phyloP scores from a whole-genome alignment of 1,140 invertebrate genomes.

The Orchesella cincta region DNA sequence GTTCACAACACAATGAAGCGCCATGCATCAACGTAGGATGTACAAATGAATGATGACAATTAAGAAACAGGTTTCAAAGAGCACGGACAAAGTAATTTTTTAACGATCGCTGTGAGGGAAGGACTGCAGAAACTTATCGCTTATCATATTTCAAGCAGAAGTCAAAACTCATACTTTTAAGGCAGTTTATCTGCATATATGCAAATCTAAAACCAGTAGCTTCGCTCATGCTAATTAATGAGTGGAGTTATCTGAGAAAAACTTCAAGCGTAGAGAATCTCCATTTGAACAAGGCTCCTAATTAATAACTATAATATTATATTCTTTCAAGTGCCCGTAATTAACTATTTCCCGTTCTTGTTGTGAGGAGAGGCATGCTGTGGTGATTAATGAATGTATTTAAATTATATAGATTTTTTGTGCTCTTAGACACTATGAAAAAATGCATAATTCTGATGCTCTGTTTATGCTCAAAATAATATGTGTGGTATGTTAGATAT shows the following conservation, averaged over 20 bases:
- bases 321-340: slow-evolving; percentile 1
- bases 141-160: neutral
- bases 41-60: neutral
- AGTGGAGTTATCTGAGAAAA: slow-evolving; percentile 1
- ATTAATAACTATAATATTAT: neutral
- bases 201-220: slow-evolving; percentile 11
- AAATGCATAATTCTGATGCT: neutral
- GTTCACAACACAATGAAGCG: too few species aligned
- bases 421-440: neutral
- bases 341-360: slow-evolving; percentile 1
- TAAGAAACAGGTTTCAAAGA: neutral
- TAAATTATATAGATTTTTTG: neutral
- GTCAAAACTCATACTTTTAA: too few species aligned
- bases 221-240: slow-evolving; percentile 8
- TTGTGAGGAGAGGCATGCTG: neutral
- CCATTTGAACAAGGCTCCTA: neutral
- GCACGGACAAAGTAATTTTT: neutral
- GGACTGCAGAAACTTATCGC: neutral
- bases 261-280: neutral
- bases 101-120: neutral
- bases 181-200: too few species aligned
- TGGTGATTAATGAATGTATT: neutral
- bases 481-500: neutral
- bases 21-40: neutral
- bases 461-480: neutral